Conservation (phyloP, 2,888 invertebrate species). For the Himalopsyche anomala region DNA sequence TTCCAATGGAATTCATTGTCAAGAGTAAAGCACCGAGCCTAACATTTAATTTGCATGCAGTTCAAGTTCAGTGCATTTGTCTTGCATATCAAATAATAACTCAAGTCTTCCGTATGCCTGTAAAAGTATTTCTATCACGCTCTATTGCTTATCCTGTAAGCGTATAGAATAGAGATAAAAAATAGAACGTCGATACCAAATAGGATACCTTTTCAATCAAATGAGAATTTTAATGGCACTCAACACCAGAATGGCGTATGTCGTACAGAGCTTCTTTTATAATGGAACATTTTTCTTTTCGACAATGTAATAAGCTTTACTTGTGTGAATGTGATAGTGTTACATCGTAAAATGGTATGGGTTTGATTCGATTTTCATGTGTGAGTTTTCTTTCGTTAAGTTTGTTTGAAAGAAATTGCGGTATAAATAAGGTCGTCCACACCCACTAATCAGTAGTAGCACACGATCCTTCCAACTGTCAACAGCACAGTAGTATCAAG, state of each 20-base stretch:
- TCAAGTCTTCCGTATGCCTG: neutral
- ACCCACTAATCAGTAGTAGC: conserved; percentile 76
- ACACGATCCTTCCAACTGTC: conserved; percentile 73
- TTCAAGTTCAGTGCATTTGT: neutral
- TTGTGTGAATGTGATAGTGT: neutral
- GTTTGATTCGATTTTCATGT: conserved; percentile 27
- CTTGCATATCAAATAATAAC: conserved; percentile 29
- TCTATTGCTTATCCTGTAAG: neutral
- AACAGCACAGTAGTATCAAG: conserved; percentile 69
- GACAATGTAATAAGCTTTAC: conserved; percentile 62
- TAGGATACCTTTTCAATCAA: conserved; percentile 53
- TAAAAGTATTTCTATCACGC: conserved; percentile 51
- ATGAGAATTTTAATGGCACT: conserved; percentile 28
- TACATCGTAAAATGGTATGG: neutral
- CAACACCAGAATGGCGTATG: conserved; percentile 69
- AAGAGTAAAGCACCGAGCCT: conserved; percentile 45
- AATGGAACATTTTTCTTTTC: conserved; percentile 74
- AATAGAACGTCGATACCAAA: conserved; percentile 61
- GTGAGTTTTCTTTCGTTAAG: conserved; percentile 43
- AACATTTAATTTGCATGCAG: conserved; percentile 30
- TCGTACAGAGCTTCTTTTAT: conserved; percentile 67
- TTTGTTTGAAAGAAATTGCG: conserved; percentile 72
- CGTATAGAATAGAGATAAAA: conserved; percentile 58
- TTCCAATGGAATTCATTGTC: conserved; percentile 53
- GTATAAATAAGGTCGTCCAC: conserved; percentile 77